These are phyloP conservation scores for Sebastes matsubarae DNA, from an alignment of 2,797 vertebrate species.

Conservation along the genomic window DNA sequence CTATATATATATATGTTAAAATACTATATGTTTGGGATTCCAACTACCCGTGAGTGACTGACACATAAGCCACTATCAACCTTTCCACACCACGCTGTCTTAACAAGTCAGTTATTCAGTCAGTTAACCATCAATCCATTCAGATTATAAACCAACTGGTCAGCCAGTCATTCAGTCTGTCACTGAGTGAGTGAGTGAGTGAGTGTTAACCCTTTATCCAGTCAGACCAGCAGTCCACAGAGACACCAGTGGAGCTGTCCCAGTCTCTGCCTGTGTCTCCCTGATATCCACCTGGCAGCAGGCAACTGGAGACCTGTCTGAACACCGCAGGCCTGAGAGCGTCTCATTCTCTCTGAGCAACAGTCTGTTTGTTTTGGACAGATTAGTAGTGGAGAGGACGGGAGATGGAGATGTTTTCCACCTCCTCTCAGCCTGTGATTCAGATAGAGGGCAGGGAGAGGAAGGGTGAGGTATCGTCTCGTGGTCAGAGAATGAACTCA, in stretches of 20 bases:
- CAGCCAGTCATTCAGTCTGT: not conserved
- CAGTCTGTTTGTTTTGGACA: slow-evolving; percentile 66
- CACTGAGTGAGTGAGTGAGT: not conserved
- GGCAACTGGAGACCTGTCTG: no score
- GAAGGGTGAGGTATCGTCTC: slow-evolving; percentile 78
- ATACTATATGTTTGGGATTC: no score
- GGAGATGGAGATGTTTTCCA: slow-evolving; percentile 65
- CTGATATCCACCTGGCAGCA: not conserved
- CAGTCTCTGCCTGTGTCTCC: slow-evolving; percentile 12
- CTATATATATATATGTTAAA: no score
- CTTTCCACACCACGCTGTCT: not conserved
- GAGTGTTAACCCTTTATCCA: not conserved
- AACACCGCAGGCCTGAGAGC: not conserved
- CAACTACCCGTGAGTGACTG: no score
- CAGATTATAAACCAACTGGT: not conserved
- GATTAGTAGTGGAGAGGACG: not conserved
- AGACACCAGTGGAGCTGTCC: not conserved
- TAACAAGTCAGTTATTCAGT: not conserved
- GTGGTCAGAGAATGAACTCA: slow-evolving; percentile 74
- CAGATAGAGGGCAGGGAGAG: slow-evolving; percentile 46
- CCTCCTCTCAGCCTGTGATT: slow-evolving; percentile 61
- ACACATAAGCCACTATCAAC: not conserved
- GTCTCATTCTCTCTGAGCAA: not conserved
- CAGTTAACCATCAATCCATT: not conserved
- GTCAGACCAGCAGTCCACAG: not conserved